Conservation (phyloP, 92 coral and sea anemone genomes). For the Bergia sp. region DNA sequence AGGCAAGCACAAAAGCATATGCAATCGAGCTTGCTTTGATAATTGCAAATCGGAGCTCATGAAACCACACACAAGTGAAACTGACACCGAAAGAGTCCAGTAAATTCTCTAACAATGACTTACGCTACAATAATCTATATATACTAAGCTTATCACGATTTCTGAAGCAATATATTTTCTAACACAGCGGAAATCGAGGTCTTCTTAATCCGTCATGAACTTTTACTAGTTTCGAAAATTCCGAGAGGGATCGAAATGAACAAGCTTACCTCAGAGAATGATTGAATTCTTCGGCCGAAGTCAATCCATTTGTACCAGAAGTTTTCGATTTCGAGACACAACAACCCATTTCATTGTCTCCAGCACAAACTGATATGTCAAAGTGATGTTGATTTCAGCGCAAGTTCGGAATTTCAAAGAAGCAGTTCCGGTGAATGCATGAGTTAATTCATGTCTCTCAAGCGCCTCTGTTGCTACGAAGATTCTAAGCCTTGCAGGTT, state of each 20-base stretch:
- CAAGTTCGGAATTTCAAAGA: slow-evolving; percentile 19
- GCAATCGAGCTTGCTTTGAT: background rate
- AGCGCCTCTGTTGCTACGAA: background rate
- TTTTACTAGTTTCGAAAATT: background rate
- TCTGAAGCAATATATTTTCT: background rate
- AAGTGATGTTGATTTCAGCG: slow-evolving; percentile 17
- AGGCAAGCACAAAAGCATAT: background rate
- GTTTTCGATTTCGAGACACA: slow-evolving; percentile 72
- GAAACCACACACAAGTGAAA: background rate
- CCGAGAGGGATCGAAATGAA: background rate
- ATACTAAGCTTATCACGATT: background rate
- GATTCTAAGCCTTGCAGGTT: background rate
- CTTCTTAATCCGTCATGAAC: background rate
- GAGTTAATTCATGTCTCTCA: slow-evolving; percentile 9
- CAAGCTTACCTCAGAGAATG: slow-evolving; percentile 57
- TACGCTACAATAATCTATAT: too few species aligned
- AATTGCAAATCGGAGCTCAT: background rate
- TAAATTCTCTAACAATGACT: background rate
- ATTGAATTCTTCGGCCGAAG: slow-evolving; percentile 49
- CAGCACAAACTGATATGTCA: background rate
- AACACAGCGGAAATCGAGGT: slow-evolving; percentile 18
- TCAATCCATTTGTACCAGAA: slow-evolving; percentile 55
- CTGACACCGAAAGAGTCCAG: background rate
- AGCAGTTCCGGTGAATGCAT: background rate
- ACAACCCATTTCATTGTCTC: slow-evolving; percentile 67